Conservation (phyloP, 2,113 vertebrate species). For the Phycodurus eques region DNA sequence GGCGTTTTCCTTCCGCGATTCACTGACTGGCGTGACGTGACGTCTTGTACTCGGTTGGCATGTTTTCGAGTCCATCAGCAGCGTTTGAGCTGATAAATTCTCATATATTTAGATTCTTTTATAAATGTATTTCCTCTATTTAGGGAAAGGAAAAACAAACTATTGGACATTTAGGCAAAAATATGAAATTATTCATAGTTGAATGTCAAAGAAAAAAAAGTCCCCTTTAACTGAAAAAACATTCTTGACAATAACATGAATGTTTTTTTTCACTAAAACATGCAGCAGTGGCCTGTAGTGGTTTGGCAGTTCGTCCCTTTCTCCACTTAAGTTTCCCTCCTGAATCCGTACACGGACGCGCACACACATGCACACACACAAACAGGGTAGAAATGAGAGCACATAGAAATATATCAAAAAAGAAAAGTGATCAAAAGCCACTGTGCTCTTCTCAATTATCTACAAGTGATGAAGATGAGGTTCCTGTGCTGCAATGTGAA, state of each 20-base stretch:
- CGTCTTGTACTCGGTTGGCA: conserved; percentile 86
- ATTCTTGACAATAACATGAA: neutral
- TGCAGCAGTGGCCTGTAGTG: neutral
- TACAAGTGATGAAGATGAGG: neutral
- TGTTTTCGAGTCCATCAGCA: conserved; percentile 83
- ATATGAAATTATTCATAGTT: neutral
- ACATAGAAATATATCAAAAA: conserved; percentile 1
- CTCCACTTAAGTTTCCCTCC: neutral
- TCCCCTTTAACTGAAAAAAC: conserved; percentile 48
- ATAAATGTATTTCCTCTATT: conserved; percentile 66
- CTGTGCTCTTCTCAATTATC: neutral
- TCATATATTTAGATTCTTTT: conserved; percentile 50
- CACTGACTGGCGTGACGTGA: conserved; percentile 31
- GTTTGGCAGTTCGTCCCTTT: neutral
- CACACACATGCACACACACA: neutral
- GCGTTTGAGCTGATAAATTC: conserved; percentile 63
- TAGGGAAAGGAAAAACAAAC: conserved; percentile 74
- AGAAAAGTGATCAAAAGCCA: neutral
- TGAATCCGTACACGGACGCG: neutral
- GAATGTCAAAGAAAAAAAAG: conserved; percentile 39
- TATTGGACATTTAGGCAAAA: conserved; percentile 83
- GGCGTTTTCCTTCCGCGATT: conserved; percentile 16
- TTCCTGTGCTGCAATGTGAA: neutral
- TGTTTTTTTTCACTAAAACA: neutral
- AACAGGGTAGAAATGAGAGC: neutral